These are phyloP conservation scores for Ceratotherium simum DNA, from an alignment of 2,113 vertebrate species.

Conservation along the genomic window DNA sequence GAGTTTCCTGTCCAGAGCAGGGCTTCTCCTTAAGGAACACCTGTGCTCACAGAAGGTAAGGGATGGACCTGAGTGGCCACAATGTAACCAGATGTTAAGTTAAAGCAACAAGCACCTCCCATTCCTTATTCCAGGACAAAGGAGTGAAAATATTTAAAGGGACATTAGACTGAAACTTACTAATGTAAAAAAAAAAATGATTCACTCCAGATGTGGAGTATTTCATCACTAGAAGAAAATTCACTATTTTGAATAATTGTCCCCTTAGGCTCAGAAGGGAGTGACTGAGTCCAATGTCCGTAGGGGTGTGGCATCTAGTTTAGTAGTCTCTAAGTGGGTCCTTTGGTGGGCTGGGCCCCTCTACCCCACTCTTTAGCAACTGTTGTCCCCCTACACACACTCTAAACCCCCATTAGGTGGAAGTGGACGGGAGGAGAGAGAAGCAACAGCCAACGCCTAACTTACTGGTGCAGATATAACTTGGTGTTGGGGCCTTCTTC, in stretches of 20 bases:
- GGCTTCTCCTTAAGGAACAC: neutral
- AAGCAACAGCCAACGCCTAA: neutral
- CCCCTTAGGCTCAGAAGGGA: neutral
- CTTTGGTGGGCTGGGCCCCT: neutral
- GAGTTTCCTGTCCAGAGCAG: neutral
- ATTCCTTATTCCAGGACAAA: neutral
- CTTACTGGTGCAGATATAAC: neutral
- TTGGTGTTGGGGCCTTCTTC: neutral
- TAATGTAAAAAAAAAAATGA: neutral
- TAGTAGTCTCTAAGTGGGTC: neutral
- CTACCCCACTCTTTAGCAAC: neutral
- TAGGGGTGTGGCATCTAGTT: neutral
- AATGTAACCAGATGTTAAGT: neutral
- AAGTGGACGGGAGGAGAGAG: neutral
- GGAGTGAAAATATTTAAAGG: neutral
- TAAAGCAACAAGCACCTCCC: neutral
- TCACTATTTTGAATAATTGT: neutral
- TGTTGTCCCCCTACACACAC: no score
- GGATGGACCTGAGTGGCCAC: neutral
- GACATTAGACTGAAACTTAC: neutral
- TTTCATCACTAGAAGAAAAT: slow-evolving; percentile 6
- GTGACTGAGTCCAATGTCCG: neutral
- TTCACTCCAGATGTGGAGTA: neutral
- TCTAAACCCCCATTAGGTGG: neutral
- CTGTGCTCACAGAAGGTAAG: neutral